Base-by-base conservation (phyloP, 2,888 invertebrate genomes). In the Coecobrya sp. region DNA sequence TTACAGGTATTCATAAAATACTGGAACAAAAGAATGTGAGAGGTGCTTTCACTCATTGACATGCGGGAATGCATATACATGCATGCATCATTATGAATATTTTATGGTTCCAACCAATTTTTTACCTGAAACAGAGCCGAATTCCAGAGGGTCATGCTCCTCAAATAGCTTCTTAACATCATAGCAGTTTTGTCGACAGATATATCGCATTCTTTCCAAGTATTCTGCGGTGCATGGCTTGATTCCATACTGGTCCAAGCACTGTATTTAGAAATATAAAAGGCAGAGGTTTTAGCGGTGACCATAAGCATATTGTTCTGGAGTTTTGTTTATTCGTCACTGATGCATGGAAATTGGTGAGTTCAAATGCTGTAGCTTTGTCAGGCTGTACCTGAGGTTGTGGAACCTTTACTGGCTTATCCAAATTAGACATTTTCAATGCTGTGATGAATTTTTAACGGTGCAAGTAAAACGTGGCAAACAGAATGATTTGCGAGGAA, bases 181-280 rank as follows among this genome's bases (percentile, higher is more conserved):
- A 52, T 93, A 93, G 49, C 93, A 92, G 45, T 92, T 73, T 76
- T 88, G 91, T 0, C 92, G 68, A 16, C 91, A 84, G 25, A 94
- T 91, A 55, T 82, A 73, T 27, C 95, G 86, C 95, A 95, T 94
- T 76, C 93, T 89, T 52, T 94, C 94, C 89, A 95, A 85, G 70
- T 93, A 95, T 86, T 95, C 94, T 16, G 95, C 94, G 10, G 93
- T 94, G 82, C 94, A 95, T 73, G 94, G 95, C 59, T 94, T 94
- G 86, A 95, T 92, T 13, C 95, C 95, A 89, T 95, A 95, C 11
- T 91, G 49, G 82, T 95, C 95, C 93, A 94, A 59, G 85, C 95
- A 94, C 94, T 94, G 30, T 8, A 25, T 27, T 2, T 36, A 36
- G 19, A 27, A 2, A n/a, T 81, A 87, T 30, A 55, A 19, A 70